Percentiles rank a stretch among this genome's conserved stretches.
Evolutionary conservation across 1,140 invertebrate species (phyloP).

Genomic region (Macrostomum lignano): DNA sequence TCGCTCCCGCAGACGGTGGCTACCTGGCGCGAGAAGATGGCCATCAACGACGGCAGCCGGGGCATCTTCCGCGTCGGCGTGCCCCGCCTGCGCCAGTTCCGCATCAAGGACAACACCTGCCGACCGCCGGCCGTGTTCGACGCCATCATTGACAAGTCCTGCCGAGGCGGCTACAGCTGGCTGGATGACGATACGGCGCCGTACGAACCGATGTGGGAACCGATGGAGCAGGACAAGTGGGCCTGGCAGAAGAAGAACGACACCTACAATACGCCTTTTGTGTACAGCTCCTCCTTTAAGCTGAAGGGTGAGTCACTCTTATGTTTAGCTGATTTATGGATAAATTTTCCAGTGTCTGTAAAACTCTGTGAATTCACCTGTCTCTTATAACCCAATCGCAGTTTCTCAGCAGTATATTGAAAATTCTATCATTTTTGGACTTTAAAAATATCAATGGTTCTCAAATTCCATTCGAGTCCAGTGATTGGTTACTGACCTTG

Average conservation of each 20-base stretch:
- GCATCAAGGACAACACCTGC: slow-evolving; percentile 23
- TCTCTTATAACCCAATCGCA: too few species aligned
- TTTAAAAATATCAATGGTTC: background rate
- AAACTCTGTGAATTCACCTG: too few species aligned
- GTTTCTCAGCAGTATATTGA: too few species aligned
- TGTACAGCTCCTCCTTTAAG: slow-evolving; percentile 17
- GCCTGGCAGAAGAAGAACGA: slow-evolving; percentile 8
- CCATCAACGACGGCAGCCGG: slow-evolving; percentile 12
- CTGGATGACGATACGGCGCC: slow-evolving; percentile 19
- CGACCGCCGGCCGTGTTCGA: slow-evolving; percentile 11
- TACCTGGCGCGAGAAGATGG: slow-evolving; percentile 19
- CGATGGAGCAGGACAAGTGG: slow-evolving; percentile 10
- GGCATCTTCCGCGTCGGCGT: slow-evolving; percentile 18
- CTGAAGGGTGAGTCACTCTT: slow-evolving; percentile 18
- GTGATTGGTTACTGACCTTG: slow-evolving; percentile 4
- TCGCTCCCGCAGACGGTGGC: slow-evolving; percentile 12
- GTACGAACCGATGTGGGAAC: slow-evolving; percentile 17
- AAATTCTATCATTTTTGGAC: too few species aligned
- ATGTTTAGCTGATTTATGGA: too few species aligned
- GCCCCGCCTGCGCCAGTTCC: slow-evolving; percentile 17
- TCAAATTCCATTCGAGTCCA: slow-evolving; percentile 1
- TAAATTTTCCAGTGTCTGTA: too few species aligned
- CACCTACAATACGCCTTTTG: slow-evolving; percentile 13
- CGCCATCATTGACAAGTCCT: slow-evolving; percentile 14
- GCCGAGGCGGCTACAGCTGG: slow-evolving; percentile 22